Evolutionary conservation across 2,113 vertebrate genomes (phyloP).

Genomic region (Tor tambroides): DNA sequence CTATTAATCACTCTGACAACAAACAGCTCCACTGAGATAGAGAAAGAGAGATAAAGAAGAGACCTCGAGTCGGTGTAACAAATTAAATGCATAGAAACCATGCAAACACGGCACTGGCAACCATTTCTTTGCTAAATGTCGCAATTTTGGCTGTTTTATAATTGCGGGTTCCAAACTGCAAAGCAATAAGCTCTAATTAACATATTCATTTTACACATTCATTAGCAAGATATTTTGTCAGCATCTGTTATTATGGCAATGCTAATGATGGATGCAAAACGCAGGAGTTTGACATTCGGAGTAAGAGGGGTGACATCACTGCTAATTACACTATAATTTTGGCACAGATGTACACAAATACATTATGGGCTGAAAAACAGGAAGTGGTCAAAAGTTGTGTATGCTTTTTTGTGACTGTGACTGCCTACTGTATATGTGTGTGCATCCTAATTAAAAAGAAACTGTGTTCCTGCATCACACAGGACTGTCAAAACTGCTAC

Average conservation of each 20-base stretch:
- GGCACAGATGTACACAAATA: neutral
- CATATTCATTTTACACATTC: constrained; percentile 67
- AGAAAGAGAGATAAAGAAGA: constrained; percentile 7
- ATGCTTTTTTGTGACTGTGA: neutral
- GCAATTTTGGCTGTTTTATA: constrained; percentile 64
- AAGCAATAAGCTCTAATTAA: constrained; percentile 72
- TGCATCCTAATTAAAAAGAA: neutral
- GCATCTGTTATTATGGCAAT: constrained; percentile 55
- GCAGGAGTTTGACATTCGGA: constrained; percentile 7
- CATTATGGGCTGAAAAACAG: neutral
- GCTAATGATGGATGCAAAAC: constrained; percentile 56
- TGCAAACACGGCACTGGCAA: constrained; percentile 25
- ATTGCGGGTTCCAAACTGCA: constrained; percentile 63
- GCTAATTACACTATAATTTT: neutral
- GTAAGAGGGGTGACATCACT: neutral
- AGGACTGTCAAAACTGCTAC: neutral
- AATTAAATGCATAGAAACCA: neutral
- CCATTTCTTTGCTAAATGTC: constrained; percentile 62
- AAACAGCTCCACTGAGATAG: neutral
- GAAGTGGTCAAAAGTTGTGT: neutral
- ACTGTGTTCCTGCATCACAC: neutral
- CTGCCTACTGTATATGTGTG: neutral
- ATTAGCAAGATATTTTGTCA: constrained; percentile 62
- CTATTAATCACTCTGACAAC: constrained; percentile 73
- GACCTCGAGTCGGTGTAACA: neutral